Evolutionary conservation across 1,140 invertebrate species (phyloP).

Genomic region (Gryon sp.): DNA sequence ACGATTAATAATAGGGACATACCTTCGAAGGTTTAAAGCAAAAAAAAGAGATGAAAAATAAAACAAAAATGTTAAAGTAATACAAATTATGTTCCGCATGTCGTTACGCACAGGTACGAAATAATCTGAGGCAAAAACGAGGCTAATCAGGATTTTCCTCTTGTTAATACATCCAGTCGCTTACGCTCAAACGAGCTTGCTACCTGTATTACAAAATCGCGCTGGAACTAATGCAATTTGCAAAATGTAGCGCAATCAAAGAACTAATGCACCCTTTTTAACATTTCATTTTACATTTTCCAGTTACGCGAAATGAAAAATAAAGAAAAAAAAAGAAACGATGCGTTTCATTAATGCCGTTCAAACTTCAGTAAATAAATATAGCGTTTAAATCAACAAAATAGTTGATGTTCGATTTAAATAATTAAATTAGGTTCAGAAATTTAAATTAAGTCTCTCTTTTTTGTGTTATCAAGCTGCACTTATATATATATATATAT

Average conservation of each 20-base stretch:
- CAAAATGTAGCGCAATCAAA: constrained; percentile 37
- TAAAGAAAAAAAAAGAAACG: background rate
- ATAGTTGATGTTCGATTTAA: constrained; percentile 30
- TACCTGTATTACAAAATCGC: constrained; percentile 30
- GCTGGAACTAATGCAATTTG: constrained; percentile 36
- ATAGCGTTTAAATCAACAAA: constrained; percentile 2
- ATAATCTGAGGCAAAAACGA: constrained; percentile 50
- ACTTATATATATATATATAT: too few species aligned
- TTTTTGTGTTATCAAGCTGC: too few species aligned
- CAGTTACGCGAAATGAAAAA: constrained; percentile 1
- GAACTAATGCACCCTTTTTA: constrained; percentile 22
- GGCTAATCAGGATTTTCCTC: constrained; percentile 48
- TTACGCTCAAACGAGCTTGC: constrained; percentile 33
- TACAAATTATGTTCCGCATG: constrained; percentile 24
- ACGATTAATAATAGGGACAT: too few species aligned
- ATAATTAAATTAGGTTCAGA: too few species aligned
- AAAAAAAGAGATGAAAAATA: too few species aligned
- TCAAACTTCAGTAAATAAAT: background rate
- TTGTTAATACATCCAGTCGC: constrained; percentile 45
- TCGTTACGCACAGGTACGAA: constrained; percentile 22
- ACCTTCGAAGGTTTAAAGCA: too few species aligned
- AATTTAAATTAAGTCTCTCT: too few species aligned
- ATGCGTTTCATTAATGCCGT: too few species aligned
- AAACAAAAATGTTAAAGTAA: too few species aligned
- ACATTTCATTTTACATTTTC: constrained; percentile 22